Base-by-base conservation (phyloP, 2,797 vertebrate genomes). In the Danio jaintianensis region DNA sequence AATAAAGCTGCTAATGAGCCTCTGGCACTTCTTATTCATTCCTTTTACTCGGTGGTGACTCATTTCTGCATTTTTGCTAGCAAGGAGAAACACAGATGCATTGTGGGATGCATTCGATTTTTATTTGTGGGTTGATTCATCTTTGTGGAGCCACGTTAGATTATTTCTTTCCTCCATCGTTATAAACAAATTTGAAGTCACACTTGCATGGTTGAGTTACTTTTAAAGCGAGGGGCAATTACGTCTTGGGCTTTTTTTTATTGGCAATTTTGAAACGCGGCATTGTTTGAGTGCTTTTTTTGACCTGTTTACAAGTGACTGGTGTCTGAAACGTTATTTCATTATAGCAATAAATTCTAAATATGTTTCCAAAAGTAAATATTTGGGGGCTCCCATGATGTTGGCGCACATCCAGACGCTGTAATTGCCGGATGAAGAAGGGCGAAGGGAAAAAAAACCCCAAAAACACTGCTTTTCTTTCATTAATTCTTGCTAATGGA, bases 361-460 rank as follows among this genome's bases (percentile, higher is more conserved):
- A 82, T 70, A 61, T 79, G 78, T 76, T 89, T 89, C 86, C 84
- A 88, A 77, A 80, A 50, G 75, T 84, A 84, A 87, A 88, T 88
- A 84, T 84, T 83, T 78, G 84, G 59, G 68, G 74, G 75, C 56
- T 86, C 78, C 82, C 81, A 47, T 80, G 81, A 68, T 10, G 7
- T 22, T 86, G 85, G 88, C 81, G 9, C 7, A 9, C 64, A 77
- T 84, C 84, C 87, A 89, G 15, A 18, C 40, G 4, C 52, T 80
- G 71, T 88, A 87, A 88, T 85, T 86, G 66, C 86, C 88, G 74
- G 80, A 86, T 80, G 80, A 50, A 22, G 50, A 78, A 67, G 84
- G 63, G 84, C 45, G 20, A 18, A 38, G 80, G 81, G 78, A 29
- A n/a, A n/a, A n/a, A 29, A 29, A 29, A 29, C 29, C 29, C 3